Percentiles rank a stretch among this genome's conserved stretches.
Evolutionary conservation across 2,888 invertebrate genomes (phyloP).

Genomic region (Colletes collaris): DNA sequence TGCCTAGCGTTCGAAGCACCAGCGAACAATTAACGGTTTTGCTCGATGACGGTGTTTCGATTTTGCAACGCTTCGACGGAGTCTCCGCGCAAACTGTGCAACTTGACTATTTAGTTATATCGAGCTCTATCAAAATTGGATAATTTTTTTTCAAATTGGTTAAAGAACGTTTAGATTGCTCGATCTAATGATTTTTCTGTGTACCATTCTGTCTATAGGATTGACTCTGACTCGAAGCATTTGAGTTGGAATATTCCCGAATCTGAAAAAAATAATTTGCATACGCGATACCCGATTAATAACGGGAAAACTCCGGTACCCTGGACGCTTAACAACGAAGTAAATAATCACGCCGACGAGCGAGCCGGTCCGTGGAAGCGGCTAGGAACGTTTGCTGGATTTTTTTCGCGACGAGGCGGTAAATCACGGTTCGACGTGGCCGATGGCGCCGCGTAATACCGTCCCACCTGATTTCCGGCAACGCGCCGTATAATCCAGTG

Average conservation of each 20-base stretch:
- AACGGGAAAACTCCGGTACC: background rate
- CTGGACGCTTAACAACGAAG: background rate
- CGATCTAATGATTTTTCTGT: too few species aligned
- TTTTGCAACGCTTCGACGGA: too few species aligned
- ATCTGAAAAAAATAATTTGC: too few species aligned
- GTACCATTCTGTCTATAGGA: too few species aligned
- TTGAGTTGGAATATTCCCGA: background rate
- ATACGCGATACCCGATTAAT: background rate
- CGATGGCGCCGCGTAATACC: constrained; percentile 64
- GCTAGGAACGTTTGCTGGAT: constrained; percentile 14
- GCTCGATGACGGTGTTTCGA: background rate
- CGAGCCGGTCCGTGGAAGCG: background rate
- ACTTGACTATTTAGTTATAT: too few species aligned
- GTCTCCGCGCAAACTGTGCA: too few species aligned
- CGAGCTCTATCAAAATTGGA: too few species aligned
- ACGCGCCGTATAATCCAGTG: constrained; percentile 70
- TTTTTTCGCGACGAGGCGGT: constrained; percentile 44
- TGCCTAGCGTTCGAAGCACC: background rate
- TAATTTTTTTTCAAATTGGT: too few species aligned
- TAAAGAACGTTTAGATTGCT: too few species aligned
- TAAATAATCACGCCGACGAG: constrained; percentile 30
- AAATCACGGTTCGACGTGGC: constrained; percentile 67
- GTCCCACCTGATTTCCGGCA: constrained; percentile 70
- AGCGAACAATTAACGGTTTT: background rate
- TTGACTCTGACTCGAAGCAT: too few species aligned